These are phyloP conservation scores for Clytia hemisphaerica DNA, from an alignment of 30 jellyfish, hydroid and myxozoan genomes.

Conservation along the genomic window DNA sequence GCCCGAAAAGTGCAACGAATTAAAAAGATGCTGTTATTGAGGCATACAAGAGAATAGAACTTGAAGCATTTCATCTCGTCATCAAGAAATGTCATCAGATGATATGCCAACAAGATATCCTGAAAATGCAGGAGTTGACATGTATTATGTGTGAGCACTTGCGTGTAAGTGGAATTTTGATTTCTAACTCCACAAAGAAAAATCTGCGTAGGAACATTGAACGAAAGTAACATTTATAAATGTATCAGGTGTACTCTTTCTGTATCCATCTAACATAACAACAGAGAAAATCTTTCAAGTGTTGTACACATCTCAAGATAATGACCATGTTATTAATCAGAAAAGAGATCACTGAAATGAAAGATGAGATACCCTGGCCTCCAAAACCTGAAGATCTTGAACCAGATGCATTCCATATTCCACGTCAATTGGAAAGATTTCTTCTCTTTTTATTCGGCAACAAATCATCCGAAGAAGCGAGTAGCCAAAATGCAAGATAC, in stretches of 20 bases:
- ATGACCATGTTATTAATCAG: not conserved
- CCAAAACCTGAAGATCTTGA: not conserved
- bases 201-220: constrained; percentile 7
- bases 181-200: too few species aligned
- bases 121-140: too few species aligned
- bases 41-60: too few species aligned
- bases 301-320: not conserved
- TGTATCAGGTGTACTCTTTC: not conserved
- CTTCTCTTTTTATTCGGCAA: not conserved
- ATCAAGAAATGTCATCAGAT: too few species aligned
- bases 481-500: not conserved
- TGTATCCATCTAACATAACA: not conserved
- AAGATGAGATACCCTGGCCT: constrained; percentile 11
- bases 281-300: not conserved
- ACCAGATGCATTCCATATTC: not conserved
- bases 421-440: not conserved
- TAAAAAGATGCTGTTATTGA: too few species aligned
- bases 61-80: too few species aligned
- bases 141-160: too few species aligned
- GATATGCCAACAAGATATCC: too few species aligned
- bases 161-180: too few species aligned
- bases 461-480: not conserved
- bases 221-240: not conserved
- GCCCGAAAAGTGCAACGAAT: too few species aligned
- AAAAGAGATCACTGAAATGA: constrained; percentile 12